A percentile compares a stretch with the other conserved stretches of the same genome.
These are phyloP conservation scores for Oryzaephilus surinamensis DNA, from an alignment of 1,140 invertebrate genomes.

Conservation along the genomic window DNA sequence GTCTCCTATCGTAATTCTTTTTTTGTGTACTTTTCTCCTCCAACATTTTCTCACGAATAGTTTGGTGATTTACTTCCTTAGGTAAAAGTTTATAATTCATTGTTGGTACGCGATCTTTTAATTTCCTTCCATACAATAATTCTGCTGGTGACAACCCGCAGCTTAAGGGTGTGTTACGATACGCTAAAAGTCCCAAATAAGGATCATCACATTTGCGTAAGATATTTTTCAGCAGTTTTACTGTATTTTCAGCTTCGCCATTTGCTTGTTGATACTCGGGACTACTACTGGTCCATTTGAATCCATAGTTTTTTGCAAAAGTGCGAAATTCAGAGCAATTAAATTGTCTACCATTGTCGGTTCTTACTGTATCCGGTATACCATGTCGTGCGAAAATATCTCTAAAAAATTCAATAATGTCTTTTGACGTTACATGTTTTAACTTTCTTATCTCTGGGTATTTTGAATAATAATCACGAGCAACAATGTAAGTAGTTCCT, in stretches of 20 bases:
- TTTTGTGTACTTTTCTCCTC: not conserved
- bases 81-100: not conserved
- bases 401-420: slow-evolving; percentile 3
- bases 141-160: slow-evolving; percentile 5
- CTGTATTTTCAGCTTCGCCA: slow-evolving; percentile 5
- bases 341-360: slow-evolving; percentile 6
- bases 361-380: slow-evolving; percentile 6
- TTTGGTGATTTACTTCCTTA: not conserved
- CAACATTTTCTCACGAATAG: not conserved
- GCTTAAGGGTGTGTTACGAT: slow-evolving; percentile 4
- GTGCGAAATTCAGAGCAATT: slow-evolving; percentile 3
- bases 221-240: slow-evolving; percentile 5
- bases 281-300: slow-evolving; percentile 5
- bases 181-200: not conserved
- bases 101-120: not conserved
- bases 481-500: slow-evolving; percentile 1
- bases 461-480: slow-evolving; percentile 9
- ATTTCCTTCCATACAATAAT: slow-evolving; percentile 1
- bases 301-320: slow-evolving; percentile 8
- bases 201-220: slow-evolving; percentile 1
- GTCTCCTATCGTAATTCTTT: slow-evolving; percentile 1
- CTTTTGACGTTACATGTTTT: not conserved
- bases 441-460: slow-evolving; percentile 6
- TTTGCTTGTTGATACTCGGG: slow-evolving; percentile 5
- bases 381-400: slow-evolving; percentile 6